Conservation (phyloP, 2,797 vertebrate genomes). For the Adrianichthys oophorus region DNA sequence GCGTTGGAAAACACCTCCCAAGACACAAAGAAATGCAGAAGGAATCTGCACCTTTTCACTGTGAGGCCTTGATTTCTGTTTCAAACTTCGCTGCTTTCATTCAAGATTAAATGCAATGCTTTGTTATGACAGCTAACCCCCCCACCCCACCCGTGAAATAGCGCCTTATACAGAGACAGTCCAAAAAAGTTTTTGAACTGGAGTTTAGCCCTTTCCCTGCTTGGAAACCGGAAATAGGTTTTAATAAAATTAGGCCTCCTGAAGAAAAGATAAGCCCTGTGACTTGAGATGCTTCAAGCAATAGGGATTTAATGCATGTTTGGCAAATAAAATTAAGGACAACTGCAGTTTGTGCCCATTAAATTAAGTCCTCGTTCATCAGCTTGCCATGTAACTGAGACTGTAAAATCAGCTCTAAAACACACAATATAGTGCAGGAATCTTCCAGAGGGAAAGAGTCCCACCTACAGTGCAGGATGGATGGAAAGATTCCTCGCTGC, state of each 20-base stretch:
- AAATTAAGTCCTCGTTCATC: constrained; percentile 66
- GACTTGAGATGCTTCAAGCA: constrained; percentile 52
- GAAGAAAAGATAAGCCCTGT: constrained; percentile 38
- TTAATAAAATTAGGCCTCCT: constrained; percentile 63
- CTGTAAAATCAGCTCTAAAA: constrained; percentile 64
- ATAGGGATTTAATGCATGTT: constrained; percentile 66
- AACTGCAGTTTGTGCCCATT: constrained; percentile 44
- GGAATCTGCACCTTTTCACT: constrained; percentile 24
- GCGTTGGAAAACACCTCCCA: constrained; percentile 49
- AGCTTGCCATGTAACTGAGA: constrained; percentile 47
- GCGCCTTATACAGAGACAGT: constrained; percentile 51
- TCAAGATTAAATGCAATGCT: constrained; percentile 65
- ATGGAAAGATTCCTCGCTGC: constrained; percentile 51
- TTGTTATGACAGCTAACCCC: constrained; percentile 73
- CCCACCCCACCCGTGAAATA: constrained; percentile 29
- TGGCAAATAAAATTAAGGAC: constrained; percentile 72
- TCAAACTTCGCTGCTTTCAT: constrained; percentile 57
- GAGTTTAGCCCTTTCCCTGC: constrained; percentile 41
- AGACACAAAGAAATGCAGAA: constrained; percentile 17
- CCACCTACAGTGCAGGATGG: constrained; percentile 30
- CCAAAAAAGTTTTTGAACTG: constrained; percentile 50
- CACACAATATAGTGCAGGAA: constrained; percentile 51
- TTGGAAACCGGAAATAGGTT: constrained; percentile 53
- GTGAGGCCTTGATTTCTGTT: constrained; percentile 53
- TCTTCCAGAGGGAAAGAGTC: constrained; percentile 21